phyloP scores from a whole-genome alignment of 2,888 invertebrate genomes.

The Vanessa cardui region DNA sequence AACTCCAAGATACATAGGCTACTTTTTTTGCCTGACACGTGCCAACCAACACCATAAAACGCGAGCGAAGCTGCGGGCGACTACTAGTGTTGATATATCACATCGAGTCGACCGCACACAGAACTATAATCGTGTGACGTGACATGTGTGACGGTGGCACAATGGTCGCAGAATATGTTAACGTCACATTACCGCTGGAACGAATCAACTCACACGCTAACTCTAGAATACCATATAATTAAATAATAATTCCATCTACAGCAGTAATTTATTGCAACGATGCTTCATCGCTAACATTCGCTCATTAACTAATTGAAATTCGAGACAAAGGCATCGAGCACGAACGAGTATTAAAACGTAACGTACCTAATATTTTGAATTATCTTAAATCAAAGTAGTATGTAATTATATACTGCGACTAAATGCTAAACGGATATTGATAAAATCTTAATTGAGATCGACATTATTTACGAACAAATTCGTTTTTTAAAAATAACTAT shows the following conservation, averaged over 20 bases:
- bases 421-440: background rate
- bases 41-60: too few species aligned
- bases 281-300: conserved; percentile 2
- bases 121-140: conserved; percentile 2
- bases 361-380: too few species aligned
- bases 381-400: background rate
- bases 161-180: conserved; percentile 27
- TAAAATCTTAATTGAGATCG: too few species aligned
- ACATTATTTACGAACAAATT: too few species aligned
- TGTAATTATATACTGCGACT: background rate
- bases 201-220: conserved; percentile 32
- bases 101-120: too few species aligned
- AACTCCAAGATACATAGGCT: too few species aligned
- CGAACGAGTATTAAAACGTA: background rate
- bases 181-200: conserved; percentile 27
- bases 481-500: too few species aligned
- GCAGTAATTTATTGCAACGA: conserved; percentile 10
- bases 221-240: conserved; percentile 1
- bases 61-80: too few species aligned
- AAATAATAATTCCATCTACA: conserved; percentile 7
- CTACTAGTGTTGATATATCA: too few species aligned
- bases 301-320: background rate
- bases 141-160: conserved; percentile 31
- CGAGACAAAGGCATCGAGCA: background rate
- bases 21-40: too few species aligned